Conservation (phyloP, 2,797 vertebrate species). For the Streptopelia turtur region DNA sequence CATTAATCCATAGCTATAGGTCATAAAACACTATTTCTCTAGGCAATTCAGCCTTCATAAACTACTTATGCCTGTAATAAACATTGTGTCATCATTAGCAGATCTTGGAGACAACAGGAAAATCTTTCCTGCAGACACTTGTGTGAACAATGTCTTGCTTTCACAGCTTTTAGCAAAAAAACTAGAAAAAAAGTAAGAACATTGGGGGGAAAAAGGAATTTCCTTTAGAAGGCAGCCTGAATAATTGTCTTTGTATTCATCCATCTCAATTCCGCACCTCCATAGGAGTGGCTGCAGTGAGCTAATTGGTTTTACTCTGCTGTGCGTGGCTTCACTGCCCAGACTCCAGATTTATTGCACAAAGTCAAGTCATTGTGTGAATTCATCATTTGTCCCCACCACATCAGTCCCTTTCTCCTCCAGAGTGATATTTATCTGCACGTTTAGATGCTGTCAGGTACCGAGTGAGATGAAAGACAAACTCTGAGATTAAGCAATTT, state of each 20-base stretch:
- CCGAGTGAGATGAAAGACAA: not conserved
- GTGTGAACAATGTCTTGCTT: not conserved
- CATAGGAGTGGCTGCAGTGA: constrained; percentile 15
- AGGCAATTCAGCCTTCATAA: not conserved
- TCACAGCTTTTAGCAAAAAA: not conserved
- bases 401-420: not conserved
- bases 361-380: not conserved
- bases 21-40: not conserved
- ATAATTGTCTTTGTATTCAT: constrained; percentile 46
- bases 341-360: constrained; percentile 38
- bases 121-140: not conserved
- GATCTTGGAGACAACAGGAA: not conserved
- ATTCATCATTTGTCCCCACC: not conserved
- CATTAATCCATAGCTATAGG: not conserved
- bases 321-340: not conserved
- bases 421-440: not conserved
- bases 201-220: not conserved
- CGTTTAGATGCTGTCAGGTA: constrained; percentile 23
- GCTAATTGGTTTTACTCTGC: constrained; percentile 53
- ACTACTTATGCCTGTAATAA: not conserved
- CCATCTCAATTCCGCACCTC: constrained; percentile 47
- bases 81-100: not conserved
- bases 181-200: not conserved
- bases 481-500: constrained; percentile 5
- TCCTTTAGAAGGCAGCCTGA: constrained; percentile 19